Base-by-base conservation (phyloP, 2,888 invertebrate genomes). In the Galerucella calmariensis region DNA sequence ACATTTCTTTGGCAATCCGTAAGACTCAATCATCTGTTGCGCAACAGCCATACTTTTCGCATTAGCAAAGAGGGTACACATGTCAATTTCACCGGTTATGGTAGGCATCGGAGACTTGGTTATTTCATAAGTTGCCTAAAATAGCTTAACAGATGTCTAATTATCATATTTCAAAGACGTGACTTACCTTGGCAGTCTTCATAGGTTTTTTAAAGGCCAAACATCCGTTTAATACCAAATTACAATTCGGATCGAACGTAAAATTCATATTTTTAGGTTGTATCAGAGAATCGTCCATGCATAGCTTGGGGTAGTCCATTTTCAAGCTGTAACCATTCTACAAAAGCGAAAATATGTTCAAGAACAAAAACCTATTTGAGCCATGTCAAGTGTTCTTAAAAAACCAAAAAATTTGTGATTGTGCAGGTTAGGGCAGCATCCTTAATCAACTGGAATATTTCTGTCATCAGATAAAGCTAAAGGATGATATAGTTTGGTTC, bases 181-280 rank as follows among this genome's bases (percentile, higher is more conserved):
- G 35, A 41, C 73, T 77, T 80, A 87, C 86, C 77, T 82, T 77
- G 8, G 88, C 88, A 1, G 87, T 87, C 35, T 75, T 80, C 61
- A 89, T 88, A 0, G 84, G 84, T 79, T 88, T 88, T 27, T 86
- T 78, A 14, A 83, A 85, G 1, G 76, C 78, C 1, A 88, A 78
- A 78, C 89, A 89, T 24, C 89, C 89, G 1, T 72, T 78, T 5
- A 88, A 85, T 3, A 88, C 80, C 5, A 89, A 62, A 76, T 89
- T 88, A 78, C 89, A 89, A 73, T 89, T 87, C 68, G 87, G 87
- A 72, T 85, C 84, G 53, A 84, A 27, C n/a, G 59, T 66, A 1
- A 80, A 75, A 16, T 67, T 72, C 46, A 81, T 77, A 53, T 79
- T 79, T 65, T 81, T 74, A 27, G 75, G 71, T 65, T 16, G 10